phyloP scores from a whole-genome alignment of 1,140 invertebrate species.

The Drosophila simulans region DNA sequence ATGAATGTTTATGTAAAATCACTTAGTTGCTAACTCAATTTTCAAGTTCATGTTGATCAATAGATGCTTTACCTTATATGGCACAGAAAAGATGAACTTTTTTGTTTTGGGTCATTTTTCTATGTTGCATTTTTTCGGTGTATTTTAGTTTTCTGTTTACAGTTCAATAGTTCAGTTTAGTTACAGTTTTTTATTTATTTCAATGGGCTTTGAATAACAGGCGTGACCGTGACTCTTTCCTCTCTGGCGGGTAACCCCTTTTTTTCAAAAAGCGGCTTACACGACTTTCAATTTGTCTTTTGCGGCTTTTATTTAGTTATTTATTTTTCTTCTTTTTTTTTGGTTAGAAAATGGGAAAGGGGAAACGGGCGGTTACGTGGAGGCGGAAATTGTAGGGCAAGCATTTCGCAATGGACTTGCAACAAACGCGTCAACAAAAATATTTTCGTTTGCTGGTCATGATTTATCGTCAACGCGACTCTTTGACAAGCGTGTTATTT shows the following conservation, averaged over 20 bases:
- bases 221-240: constrained; percentile 43
- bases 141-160: constrained; percentile 32
- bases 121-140: constrained; percentile 6
- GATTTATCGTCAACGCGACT: constrained; percentile 64
- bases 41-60: too few species aligned
- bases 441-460: constrained; percentile 60
- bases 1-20: too few species aligned
- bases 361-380: constrained; percentile 6
- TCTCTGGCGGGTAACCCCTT: constrained; percentile 9
- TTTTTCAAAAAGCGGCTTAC: constrained; percentile 14
- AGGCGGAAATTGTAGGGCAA: constrained; percentile 47
- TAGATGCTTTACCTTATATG: neutral
- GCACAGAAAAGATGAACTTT: neutral
- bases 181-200: constrained; percentile 27
- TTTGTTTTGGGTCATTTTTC: neutral
- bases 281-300: constrained; percentile 51
- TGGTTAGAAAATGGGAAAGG: neutral
- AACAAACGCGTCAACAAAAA: constrained; percentile 39
- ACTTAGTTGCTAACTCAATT: too few species aligned
- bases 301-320: constrained; percentile 21
- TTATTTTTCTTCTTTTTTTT: neutral
- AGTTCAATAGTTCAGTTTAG: constrained; percentile 54
- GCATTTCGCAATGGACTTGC: constrained; percentile 45
- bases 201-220: constrained; percentile 26
- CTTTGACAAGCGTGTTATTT: constrained; percentile 71